phyloP scores from a whole-genome alignment of 2,888 invertebrate genomes.

The Sminthurinus aureus region DNA sequence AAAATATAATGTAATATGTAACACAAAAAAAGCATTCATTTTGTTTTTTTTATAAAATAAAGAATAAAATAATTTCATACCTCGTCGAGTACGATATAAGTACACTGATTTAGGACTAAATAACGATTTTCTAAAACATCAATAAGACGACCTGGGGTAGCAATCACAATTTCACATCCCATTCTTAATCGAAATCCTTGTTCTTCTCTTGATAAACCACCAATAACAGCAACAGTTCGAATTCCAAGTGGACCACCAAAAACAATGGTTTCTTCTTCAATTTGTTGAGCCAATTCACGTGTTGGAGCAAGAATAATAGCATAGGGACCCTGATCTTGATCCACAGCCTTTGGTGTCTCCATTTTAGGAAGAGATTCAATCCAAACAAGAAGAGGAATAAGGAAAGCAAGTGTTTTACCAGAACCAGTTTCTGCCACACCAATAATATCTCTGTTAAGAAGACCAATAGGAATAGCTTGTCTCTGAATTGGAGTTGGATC shows the following conservation, averaged over 20 bases:
- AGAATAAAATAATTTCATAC: too few species aligned
- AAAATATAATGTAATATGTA: too few species aligned
- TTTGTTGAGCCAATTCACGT: slow-evolving; percentile 99
- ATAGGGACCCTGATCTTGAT: slow-evolving; percentile 80
- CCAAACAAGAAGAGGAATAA: slow-evolving; percentile 97
- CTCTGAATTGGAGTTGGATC: slow-evolving; percentile 99
- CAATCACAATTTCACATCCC: slow-evolving; percentile 99
- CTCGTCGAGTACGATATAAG: slow-evolving; percentile 95
- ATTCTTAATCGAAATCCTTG: slow-evolving; percentile 95
- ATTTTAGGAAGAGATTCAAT: slow-evolving; percentile 97
- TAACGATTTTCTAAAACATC: slow-evolving; percentile 99
- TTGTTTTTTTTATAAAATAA: too few species aligned
- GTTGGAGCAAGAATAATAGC: slow-evolving; percentile 99
- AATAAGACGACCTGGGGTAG: slow-evolving; percentile 98
- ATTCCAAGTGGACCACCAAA: slow-evolving; percentile 94
- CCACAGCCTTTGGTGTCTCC: slow-evolving; percentile 65
- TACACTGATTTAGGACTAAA: slow-evolving; percentile 94
- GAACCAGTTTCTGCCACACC: slow-evolving; percentile 99
- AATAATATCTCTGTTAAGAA: slow-evolving; percentile 88
- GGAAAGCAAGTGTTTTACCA: slow-evolving; percentile 98
- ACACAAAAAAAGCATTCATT: too few species aligned
- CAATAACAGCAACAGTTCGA: slow-evolving; percentile 97
- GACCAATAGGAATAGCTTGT: slow-evolving; percentile 98
- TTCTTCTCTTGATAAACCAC: slow-evolving; percentile 95
- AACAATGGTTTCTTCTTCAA: slow-evolving; percentile 98